These are phyloP conservation scores for Laticauda laticaudata DNA, from an alignment of 2,113 vertebrate species.

Conservation along the genomic window DNA sequence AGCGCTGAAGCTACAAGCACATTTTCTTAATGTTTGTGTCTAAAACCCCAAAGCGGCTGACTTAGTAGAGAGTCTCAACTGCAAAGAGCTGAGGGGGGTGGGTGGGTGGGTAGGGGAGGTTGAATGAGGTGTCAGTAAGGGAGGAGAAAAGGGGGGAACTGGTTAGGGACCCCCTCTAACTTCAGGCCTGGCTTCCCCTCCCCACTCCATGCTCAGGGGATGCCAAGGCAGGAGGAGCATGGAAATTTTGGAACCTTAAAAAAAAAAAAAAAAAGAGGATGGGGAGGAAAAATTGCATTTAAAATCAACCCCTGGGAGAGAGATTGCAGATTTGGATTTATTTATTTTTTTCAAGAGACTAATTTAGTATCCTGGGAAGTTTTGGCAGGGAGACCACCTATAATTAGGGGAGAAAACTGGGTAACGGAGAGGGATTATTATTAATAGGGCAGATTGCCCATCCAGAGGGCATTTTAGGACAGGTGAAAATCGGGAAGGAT, in stretches of 20 bases:
- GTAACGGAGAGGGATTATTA: not conserved
- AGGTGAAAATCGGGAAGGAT: not conserved
- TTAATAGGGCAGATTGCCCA: not conserved
- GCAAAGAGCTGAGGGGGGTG: not conserved
- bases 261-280: no score
- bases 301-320: not conserved
- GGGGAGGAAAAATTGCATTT: not conserved
- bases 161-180: not conserved
- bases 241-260: not conserved
- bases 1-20: not conserved
- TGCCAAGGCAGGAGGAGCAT: not conserved
- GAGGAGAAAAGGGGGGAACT: not conserved
- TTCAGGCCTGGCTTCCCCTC: not conserved
- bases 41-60: not conserved
- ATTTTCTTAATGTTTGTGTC: not conserved
- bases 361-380: not conserved
- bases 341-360: not conserved
- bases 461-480: conserved; percentile 4
- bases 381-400: not conserved
- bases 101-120: no score
- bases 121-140: not conserved
- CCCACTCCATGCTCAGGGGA: not conserved
- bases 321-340: not conserved
- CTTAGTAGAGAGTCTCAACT: not conserved
- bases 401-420: not conserved